Evolutionary conservation across 2,888 invertebrate genomes (phyloP).

Genomic region (Heliconius hortense): DNA sequence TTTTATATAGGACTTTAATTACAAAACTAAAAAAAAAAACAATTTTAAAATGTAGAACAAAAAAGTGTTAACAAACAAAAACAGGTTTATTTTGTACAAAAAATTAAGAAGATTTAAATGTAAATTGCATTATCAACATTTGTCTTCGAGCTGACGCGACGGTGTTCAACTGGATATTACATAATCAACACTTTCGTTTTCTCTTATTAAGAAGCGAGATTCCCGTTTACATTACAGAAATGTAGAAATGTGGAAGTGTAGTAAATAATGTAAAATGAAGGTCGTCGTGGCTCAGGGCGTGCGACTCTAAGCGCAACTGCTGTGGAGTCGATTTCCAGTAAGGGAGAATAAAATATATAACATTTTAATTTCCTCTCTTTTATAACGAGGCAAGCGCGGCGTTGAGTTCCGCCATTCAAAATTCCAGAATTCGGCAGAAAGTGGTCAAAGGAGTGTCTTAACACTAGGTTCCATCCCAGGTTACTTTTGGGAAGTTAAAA

Average conservation of each 20-base stretch:
- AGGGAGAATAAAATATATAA: no score
- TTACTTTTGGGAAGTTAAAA: not conserved
- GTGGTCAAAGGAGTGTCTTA: no score
- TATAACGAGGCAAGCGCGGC: no score
- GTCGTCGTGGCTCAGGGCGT: no score
- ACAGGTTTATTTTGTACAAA: slow-evolving; percentile 4
- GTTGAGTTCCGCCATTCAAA: no score
- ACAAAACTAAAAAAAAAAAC: not conserved
- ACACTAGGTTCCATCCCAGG: no score
- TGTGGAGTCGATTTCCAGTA: no score
- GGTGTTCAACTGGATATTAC: slow-evolving; percentile 19
- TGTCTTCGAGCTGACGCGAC: not conserved
- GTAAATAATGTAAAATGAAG: no score
- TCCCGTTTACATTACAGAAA: slow-evolving; percentile 4
- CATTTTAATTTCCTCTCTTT: no score
- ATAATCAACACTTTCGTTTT: slow-evolving; percentile 31
- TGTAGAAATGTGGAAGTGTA: not conserved
- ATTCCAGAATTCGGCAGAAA: no score
- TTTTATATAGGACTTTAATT: not conserved
- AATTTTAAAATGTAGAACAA: not conserved
- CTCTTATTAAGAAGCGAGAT: slow-evolving; percentile 22
- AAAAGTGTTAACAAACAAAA: not conserved
- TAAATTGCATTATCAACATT: not conserved
- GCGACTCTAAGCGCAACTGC: no score
- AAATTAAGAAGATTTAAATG: slow-evolving; percentile 3